A percentile compares a stretch with the other conserved stretches of the same genome.
Conservation (phyloP, 2,888 invertebrate genomes). For the Tribolium freemani region DNA sequence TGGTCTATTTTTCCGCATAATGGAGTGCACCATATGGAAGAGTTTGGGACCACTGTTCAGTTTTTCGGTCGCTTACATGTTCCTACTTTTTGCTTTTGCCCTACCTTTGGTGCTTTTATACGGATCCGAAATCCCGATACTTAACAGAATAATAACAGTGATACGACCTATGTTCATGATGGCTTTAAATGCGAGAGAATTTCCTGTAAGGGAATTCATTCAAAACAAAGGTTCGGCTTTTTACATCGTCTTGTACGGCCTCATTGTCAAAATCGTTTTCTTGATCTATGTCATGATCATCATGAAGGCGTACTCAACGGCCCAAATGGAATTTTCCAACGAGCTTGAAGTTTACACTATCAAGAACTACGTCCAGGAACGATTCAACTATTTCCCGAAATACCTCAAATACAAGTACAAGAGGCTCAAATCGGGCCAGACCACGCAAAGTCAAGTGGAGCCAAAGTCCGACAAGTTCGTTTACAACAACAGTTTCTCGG, state of each 20-base stretch:
- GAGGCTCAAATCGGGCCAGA: conserved; percentile 4
- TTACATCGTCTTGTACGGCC: background rate
- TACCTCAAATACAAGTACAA: conserved; percentile 4
- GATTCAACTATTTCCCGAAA: background rate
- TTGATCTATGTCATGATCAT: background rate
- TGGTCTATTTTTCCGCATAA: conserved; percentile 53
- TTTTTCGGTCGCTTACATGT: background rate
- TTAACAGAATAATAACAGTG: background rate
- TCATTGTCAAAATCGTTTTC: background rate
- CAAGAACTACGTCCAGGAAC: background rate
- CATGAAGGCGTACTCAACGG: background rate
- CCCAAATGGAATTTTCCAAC: conserved; percentile 2
- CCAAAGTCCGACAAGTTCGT: conserved; percentile 52
- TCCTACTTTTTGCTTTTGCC: background rate
- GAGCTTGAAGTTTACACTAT: background rate
- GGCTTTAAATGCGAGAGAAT: background rate
- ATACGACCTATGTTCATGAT: background rate
- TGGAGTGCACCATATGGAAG: conserved; percentile 54
- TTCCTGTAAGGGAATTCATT: background rate
- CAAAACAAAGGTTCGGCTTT: background rate
- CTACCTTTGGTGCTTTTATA: background rate
- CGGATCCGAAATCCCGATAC: background rate
- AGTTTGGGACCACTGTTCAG: conserved; percentile 17
- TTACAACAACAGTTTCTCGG: conserved; percentile 49
- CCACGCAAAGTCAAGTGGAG: conserved; percentile 27